Conservation (phyloP, 2,888 invertebrate genomes). For the Antitype chi region DNA sequence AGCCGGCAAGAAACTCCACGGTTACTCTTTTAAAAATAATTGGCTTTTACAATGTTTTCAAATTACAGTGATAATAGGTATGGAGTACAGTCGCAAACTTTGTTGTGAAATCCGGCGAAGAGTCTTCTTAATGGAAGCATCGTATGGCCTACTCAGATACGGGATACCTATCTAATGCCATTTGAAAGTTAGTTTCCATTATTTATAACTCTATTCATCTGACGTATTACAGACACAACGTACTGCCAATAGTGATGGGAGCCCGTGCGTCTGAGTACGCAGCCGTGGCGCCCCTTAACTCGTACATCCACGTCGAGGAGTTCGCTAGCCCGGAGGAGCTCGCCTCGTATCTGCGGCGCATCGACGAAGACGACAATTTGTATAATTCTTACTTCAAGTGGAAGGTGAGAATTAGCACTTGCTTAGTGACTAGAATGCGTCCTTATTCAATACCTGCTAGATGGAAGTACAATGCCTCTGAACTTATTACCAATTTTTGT, state of each 20-base stretch:
- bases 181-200: neutral
- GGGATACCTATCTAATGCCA: neutral
- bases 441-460: neutral
- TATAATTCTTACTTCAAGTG: slow-evolving; percentile 99
- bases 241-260: slow-evolving; percentile 99
- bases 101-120: neutral
- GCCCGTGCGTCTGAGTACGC: slow-evolving; percentile 98
- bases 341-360: slow-evolving; percentile 95
- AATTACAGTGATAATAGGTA: too few species aligned
- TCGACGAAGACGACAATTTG: slow-evolving; percentile 96
- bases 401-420: slow-evolving; percentile 90
- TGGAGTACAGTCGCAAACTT: too few species aligned
- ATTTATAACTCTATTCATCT: neutral
- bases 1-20: too few species aligned
- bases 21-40: too few species aligned
- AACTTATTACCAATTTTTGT: neutral
- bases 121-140: neutral
- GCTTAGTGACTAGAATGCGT: neutral
- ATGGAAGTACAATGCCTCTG: neutral
- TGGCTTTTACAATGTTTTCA: too few species aligned
- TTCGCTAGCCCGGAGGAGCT: slow-evolving; percentile 96
- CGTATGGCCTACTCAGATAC: neutral
- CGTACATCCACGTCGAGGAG: slow-evolving; percentile 99
- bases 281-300: slow-evolving; percentile 96
- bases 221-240: slow-evolving; percentile 89